These are phyloP conservation scores for Luperina nickerlii DNA, from an alignment of 2,888 invertebrate species.

Conservation along the genomic window DNA sequence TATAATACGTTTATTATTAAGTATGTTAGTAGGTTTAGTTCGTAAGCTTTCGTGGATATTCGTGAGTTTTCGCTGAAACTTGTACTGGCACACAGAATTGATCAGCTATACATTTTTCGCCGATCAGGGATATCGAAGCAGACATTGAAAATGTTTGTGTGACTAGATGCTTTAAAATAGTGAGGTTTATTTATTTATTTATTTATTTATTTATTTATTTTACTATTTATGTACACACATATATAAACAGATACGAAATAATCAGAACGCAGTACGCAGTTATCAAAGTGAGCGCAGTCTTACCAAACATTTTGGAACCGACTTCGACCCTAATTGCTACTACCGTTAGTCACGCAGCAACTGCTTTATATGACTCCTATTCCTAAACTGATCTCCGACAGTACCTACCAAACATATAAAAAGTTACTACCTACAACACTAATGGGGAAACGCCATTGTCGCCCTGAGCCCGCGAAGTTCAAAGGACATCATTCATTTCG, in stretches of 20 bases:
- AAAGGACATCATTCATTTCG: no score
- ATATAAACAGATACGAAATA: no score
- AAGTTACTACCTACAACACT: not conserved
- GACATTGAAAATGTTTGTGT: no score
- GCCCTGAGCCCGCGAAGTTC: no score
- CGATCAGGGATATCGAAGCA: not conserved
- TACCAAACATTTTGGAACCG: not conserved
- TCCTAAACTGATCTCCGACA: not conserved
- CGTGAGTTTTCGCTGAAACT: not conserved
- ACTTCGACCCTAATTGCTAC: no score
- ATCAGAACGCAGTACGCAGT: no score
- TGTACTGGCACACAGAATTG: not conserved
- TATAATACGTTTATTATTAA: no score
- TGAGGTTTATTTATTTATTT: no score
- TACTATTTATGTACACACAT: no score
- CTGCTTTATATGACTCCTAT: not conserved
- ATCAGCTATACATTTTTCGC: not conserved
- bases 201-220: no score
- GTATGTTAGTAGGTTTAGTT: not conserved
- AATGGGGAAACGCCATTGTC: no score
- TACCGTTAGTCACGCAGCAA: not conserved
- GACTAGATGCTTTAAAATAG: not conserved
- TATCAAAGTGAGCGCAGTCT: not conserved
- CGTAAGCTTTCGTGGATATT: not conserved
- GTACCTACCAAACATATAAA: not conserved